phyloP scores from a whole-genome alignment of 2,113 vertebrate genomes.

The Labeo rohita region DNA sequence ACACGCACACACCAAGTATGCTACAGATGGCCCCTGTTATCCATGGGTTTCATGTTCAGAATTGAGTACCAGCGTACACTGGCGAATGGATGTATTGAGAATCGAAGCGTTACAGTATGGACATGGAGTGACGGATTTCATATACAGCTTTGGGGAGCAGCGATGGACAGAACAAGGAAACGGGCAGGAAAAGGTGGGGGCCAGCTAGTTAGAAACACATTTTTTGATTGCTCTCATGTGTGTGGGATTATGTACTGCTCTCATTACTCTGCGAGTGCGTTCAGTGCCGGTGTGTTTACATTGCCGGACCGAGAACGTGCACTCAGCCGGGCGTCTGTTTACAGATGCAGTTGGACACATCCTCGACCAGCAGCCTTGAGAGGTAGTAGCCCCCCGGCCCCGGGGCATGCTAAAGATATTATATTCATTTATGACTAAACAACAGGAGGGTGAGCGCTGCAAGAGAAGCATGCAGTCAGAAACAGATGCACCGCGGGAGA shows the following conservation, averaged over 20 bases:
- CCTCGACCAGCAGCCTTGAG: conserved; percentile 66
- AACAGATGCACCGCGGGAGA: conserved; percentile 55
- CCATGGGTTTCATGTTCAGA: conserved; percentile 63
- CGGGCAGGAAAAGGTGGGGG: neutral
- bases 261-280: conserved; percentile 28
- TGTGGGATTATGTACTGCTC: conserved; percentile 61
- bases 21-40: conserved; percentile 68
- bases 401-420: conserved; percentile 73
- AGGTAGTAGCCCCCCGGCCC: conserved; percentile 48
- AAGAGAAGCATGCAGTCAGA: conserved; percentile 60
- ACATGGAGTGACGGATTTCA: conserved; percentile 64
- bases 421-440: conserved; percentile 68
- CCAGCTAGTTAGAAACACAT: conserved; percentile 55
- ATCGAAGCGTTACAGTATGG: conserved; percentile 65
- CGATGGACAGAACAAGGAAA: conserved; percentile 54
- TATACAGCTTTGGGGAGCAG: conserved; percentile 56
- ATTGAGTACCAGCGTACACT: conserved; percentile 60
- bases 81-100: conserved; percentile 54
- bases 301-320: conserved; percentile 17
- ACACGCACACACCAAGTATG: conserved; percentile 32
- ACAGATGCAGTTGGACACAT: conserved; percentile 53
- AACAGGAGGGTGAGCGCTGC: conserved; percentile 63
- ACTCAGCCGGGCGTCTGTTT: conserved; percentile 47
- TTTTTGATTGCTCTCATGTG: conserved; percentile 68
- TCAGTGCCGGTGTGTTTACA: conserved; percentile 38